A percentile compares a stretch with the other conserved stretches of the same genome.
phyloP scores from a whole-genome alignment of 2,888 invertebrate genomes.

The Andrena marginata region DNA sequence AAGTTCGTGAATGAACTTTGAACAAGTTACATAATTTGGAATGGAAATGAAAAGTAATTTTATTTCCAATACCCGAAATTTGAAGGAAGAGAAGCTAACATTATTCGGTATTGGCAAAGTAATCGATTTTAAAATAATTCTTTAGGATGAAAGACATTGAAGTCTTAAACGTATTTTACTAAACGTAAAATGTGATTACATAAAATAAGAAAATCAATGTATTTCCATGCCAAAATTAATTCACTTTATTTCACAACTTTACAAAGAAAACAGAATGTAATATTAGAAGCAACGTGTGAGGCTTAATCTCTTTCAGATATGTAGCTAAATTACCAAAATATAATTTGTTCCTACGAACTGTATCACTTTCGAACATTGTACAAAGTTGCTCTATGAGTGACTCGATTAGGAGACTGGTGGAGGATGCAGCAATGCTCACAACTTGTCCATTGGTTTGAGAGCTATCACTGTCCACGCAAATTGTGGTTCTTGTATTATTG shows the following conservation, averaged over 20 bases:
- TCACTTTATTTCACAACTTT: not conserved
- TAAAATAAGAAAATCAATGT: not conserved
- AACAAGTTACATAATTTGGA: not conserved
- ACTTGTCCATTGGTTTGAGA: constrained; percentile 62
- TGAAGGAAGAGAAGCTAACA: no score
- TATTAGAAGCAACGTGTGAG: not conserved
- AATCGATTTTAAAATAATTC: no score
- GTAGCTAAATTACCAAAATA: constrained; percentile 86
- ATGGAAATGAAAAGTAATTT: constrained; percentile 5
- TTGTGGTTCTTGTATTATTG: constrained; percentile 56
- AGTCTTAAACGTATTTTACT: no score
- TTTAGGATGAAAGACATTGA: no score
- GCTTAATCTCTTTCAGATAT: not conserved
- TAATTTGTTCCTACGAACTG: constrained; percentile 86
- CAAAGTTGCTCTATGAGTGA: constrained; percentile 90
- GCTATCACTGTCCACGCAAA: constrained; percentile 29
- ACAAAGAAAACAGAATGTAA: not conserved
- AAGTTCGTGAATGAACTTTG: not conserved
- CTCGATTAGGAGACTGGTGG: constrained; percentile 90
- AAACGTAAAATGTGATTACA: no score
- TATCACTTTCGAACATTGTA: constrained; percentile 88
- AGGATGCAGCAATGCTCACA: constrained; percentile 85
- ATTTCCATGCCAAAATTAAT: not conserved
- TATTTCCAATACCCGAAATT: no score
- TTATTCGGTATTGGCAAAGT: no score